Conservation (phyloP, 2,113 vertebrate genomes). For the Solea solea region DNA sequence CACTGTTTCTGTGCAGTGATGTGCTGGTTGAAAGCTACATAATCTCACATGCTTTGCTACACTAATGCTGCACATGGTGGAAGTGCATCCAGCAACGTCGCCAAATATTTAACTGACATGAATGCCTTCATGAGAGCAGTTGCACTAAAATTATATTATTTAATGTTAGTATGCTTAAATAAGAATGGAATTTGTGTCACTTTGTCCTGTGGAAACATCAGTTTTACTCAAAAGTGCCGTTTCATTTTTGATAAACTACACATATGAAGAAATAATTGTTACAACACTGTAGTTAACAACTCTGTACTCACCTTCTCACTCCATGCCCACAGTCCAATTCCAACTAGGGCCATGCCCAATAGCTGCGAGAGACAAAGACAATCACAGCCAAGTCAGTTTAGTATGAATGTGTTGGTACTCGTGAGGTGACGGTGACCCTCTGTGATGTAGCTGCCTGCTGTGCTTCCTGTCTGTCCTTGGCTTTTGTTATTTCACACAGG, state of each 20-base stretch:
- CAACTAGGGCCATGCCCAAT: slow-evolving; percentile 94
- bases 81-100: no score
- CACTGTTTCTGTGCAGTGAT: no score
- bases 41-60: no score
- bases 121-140: no score
- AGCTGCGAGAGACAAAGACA: slow-evolving; percentile 84
- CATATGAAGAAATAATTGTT: not conserved
- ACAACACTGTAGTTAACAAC: not conserved
- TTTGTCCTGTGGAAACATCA: no score
- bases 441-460: not conserved
- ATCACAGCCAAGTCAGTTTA: slow-evolving; percentile 19
- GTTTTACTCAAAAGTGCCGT: no score
- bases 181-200: no score
- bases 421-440: not conserved
- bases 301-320: slow-evolving; percentile 90
- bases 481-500: not conserved
- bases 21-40: no score
- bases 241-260: not conserved
- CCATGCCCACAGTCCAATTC: slow-evolving; percentile 96
- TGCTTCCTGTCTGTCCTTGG: not conserved
- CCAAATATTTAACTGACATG: no score
- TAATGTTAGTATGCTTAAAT: no score
- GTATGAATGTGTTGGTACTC: not conserved
- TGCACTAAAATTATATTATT: no score
- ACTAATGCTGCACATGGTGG: no score